Percentiles rank a stretch among this genome's conserved stretches.
Evolutionary conservation across 2,113 vertebrate genomes (phyloP).

Genomic region (Helogale parvula): DNA sequence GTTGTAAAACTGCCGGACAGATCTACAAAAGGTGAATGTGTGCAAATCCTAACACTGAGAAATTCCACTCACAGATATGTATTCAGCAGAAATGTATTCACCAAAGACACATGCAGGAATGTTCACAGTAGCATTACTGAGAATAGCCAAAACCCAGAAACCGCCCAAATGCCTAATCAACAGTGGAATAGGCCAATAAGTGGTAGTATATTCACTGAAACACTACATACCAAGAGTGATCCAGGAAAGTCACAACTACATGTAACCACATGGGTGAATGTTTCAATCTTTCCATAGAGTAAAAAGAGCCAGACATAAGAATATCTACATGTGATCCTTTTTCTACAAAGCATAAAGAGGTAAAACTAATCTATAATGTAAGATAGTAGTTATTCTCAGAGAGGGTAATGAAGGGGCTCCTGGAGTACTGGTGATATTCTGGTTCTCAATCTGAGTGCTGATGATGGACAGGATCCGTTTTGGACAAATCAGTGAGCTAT

Average conservation of each 20-base stretch:
- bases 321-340: not conserved
- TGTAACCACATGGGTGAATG: not conserved
- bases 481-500: not conserved
- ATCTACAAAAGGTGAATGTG: not conserved
- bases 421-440: not conserved
- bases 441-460: not conserved
- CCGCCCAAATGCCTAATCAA: not conserved
- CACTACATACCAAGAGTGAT: not conserved
- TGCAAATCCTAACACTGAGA: not conserved
- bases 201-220: not conserved
- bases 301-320: not conserved
- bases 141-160: not conserved
- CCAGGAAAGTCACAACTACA: not conserved
- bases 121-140: not conserved
- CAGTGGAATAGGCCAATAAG: not conserved
- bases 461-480: not conserved
- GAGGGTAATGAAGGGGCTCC: not conserved
- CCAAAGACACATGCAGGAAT: not conserved
- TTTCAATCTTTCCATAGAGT: not conserved
- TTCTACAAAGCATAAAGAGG: not conserved
- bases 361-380: not conserved
- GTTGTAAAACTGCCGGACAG: not conserved
- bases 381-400: not conserved
- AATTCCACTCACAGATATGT: not conserved
- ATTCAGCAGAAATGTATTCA: not conserved